phyloP scores from a whole-genome alignment of 1,140 invertebrate genomes.

The Druon quercuslanigerum region DNA sequence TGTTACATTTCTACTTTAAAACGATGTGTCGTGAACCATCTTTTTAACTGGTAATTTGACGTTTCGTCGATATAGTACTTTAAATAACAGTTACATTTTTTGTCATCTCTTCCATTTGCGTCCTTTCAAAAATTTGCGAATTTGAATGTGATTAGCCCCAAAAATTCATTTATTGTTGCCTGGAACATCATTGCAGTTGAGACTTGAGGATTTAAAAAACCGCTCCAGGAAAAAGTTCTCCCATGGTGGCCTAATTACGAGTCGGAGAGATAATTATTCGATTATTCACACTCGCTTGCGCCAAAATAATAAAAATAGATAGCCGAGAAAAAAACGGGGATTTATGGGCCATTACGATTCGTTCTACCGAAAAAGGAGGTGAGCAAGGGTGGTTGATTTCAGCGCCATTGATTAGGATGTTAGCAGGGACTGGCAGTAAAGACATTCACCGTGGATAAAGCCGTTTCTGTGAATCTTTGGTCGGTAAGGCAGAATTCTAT shows the following conservation, averaged over 20 bases:
- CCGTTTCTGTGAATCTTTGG: background rate
- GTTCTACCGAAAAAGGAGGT: constrained; percentile 54
- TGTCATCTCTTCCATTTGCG: background rate
- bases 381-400: background rate
- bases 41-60: too few species aligned
- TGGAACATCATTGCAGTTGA: constrained; percentile 40
- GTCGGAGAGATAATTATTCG: constrained; percentile 63
- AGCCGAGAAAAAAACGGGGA: constrained; percentile 53
- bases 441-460: background rate
- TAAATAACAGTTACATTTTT: background rate
- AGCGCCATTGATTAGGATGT: constrained; percentile 29
- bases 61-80: too few species aligned
- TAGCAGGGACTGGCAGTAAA: background rate
- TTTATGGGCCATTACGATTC: constrained; percentile 67
- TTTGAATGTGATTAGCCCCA: constrained; percentile 42
- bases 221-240: constrained; percentile 52
- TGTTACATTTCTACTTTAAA: too few species aligned
- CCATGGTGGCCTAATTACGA: constrained; percentile 66
- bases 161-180: constrained; percentile 50
- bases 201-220: constrained; percentile 43
- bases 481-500: background rate
- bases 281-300: constrained; percentile 66
- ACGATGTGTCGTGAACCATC: too few species aligned
- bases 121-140: background rate
- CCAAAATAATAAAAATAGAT: constrained; percentile 58